Evolutionary conservation across 2,888 invertebrate species (phyloP).

Genomic region (Parasteatoda lunata): DNA sequence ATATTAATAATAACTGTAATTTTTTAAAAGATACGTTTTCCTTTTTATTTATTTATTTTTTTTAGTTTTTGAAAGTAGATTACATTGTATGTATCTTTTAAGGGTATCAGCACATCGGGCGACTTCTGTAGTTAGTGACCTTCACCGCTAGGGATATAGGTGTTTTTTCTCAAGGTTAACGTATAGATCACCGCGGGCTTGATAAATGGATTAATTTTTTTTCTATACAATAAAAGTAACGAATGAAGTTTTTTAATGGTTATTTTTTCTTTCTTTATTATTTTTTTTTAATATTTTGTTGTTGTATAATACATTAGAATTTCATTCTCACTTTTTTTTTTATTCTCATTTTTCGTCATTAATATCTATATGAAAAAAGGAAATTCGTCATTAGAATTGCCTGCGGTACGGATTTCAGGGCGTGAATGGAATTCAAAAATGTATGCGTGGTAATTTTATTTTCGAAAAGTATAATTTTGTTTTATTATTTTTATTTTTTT

Average conservation of each 20-base stretch:
- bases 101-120: conserved; percentile 16
- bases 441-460: conserved; percentile 22
- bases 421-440: conserved; percentile 27
- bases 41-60: conserved; percentile 30
- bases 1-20: conserved; percentile 67
- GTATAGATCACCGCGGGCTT: conserved; percentile 62
- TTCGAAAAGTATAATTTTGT: conserved; percentile 2
- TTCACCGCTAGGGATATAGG: conserved; percentile 27
- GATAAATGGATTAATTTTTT: conserved; percentile 63
- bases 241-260: conserved; percentile 12
- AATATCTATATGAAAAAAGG: conserved; percentile 3
- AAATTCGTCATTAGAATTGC: conserved; percentile 18
- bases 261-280: conserved; percentile 2
- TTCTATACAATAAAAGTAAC: neutral
- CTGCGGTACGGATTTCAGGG: conserved; percentile 20
- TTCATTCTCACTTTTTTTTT: conserved; percentile 35
- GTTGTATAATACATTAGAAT: conserved; percentile 47
- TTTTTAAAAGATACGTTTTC: conserved; percentile 52
- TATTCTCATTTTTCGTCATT: conserved; percentile 32
- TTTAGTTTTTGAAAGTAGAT: conserved; percentile 24
- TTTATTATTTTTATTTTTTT: neutral
- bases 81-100: conserved; percentile 46
- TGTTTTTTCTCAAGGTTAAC: conserved; percentile 48
- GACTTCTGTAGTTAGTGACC: conserved; percentile 43
- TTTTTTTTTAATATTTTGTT: conserved; percentile 7